phyloP scores from a whole-genome alignment of 2,888 invertebrate species.

The Leptopterna dolabrata region DNA sequence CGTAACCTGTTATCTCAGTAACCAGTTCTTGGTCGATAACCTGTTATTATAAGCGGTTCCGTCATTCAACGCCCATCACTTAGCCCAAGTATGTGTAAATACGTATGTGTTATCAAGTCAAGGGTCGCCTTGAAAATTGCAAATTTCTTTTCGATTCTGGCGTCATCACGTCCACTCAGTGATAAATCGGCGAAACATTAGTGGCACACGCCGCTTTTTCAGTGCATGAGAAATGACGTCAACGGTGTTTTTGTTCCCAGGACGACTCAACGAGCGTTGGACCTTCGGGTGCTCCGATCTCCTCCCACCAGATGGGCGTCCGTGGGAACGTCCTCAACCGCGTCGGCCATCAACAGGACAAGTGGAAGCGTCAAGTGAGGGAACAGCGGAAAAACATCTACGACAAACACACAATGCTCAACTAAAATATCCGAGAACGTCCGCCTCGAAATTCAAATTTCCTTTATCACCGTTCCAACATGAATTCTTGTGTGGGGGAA shows the following conservation, averaged over 20 bases:
- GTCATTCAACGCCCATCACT: no score
- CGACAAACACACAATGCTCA: slow-evolving; percentile 97
- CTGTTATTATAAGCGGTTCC: no score
- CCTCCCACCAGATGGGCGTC: slow-evolving; percentile 82
- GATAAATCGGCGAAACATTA: no score
- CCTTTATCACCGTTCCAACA: neutral
- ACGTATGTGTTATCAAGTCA: no score
- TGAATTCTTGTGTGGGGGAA: neutral
- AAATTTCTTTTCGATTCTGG: no score
- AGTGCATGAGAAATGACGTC: neutral
- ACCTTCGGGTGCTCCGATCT: slow-evolving; percentile 70
- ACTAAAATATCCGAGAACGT: slow-evolving; percentile 70
- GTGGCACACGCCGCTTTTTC: no score
- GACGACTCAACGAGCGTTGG: slow-evolving; percentile 59
- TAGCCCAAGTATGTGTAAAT: no score
- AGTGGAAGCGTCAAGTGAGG: slow-evolving; percentile 97
- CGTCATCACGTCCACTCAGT: no score
- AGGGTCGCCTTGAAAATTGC: no score
- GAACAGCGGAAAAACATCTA: slow-evolving; percentile 96
- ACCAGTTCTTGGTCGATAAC: no score
- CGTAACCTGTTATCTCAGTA: no score
- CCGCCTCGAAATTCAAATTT: no score
- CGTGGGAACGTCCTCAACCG: slow-evolving; percentile 84
- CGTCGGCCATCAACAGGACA: slow-evolving; percentile 95
- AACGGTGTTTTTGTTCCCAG: neutral